Base-by-base conservation (phyloP, 1,140 invertebrate genomes). In the Macrosteles quadrilineatus region DNA sequence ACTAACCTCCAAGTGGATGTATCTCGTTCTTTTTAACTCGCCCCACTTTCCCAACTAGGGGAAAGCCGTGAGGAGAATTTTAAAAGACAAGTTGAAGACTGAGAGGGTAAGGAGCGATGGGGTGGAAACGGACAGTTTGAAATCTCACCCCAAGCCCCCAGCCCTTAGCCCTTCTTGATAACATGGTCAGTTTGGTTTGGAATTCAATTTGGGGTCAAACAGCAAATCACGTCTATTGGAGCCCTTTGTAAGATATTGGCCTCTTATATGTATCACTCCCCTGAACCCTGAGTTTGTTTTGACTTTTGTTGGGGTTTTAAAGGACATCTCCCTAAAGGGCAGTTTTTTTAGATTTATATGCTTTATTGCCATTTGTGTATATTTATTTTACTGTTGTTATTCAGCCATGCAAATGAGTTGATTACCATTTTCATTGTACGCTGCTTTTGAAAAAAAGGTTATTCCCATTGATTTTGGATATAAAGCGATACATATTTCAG, bases 141-240 rank as follows among this genome's bases (percentile, higher is more conserved):
- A 53, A 30, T 50, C 47, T 6, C 47, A 50, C 14, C 14, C 23
- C 55, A n/a, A n/a, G n/a, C n/a, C n/a, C n/a, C n/a, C n/a, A n/a
- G n/a, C n/a, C n/a, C n/a, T n/a, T n/a, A n/a, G 14, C 55, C 55
- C 55, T 14, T 59, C 55, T 59, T 59, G 55, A 59, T 59, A 59
- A 59, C 21, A 59, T 59, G 55, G 55, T 59, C 55, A 59, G 55
- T 59, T 59, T 23, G 27, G 55, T 29, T 59, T 23, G 14, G 25
- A 59, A 59, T 59, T 59, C 55, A 59, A 59, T 59, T 59, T 59
- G 55, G 55, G 55, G 55, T 59, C 55, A 59, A 59, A 59, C 12
- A 23, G 55, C 55, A 59, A 59, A 59, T 29, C 21, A 25, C 55
- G 2, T 59, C 55, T 6, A 27, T 59, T 6, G 25, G 27, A 59